phyloP scores from a whole-genome alignment of 2,113 vertebrate species.

The Struthidea cinerea region DNA sequence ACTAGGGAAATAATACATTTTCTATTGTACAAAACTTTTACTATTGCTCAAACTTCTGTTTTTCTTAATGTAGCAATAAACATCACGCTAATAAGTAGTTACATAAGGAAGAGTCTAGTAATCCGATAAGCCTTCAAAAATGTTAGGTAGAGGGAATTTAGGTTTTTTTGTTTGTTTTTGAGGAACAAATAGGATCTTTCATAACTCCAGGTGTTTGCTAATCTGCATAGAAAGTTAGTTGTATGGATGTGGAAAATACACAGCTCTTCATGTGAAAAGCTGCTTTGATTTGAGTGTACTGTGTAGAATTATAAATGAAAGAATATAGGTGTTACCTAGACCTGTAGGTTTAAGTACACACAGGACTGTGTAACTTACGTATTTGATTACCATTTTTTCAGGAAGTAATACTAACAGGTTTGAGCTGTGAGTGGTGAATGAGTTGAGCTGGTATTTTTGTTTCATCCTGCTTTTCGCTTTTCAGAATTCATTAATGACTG shows the following conservation, averaged over 20 bases:
- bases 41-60: neutral
- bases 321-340: constrained; percentile 59
- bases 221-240: neutral
- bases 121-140: neutral
- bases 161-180: neutral
- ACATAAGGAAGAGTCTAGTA: neutral
- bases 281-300: constrained; percentile 34
- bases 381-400: constrained; percentile 63
- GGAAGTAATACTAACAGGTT: constrained; percentile 31
- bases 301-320: constrained; percentile 12
- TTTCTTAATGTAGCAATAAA: neutral
- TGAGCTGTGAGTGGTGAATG: neutral
- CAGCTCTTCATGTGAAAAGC: neutral
- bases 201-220: constrained; percentile 9
- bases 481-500: neutral
- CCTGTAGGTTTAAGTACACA: constrained; percentile 58
- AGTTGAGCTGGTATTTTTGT: neutral
- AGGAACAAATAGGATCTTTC: constrained; percentile 33
- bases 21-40: neutral
- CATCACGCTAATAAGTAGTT: neutral
- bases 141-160: neutral
- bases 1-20: neutral
- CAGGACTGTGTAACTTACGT: constrained; percentile 43
- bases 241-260: constrained; percentile 20
- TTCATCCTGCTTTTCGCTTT: neutral